A percentile compares a stretch with the other conserved stretches of the same genome.
These are phyloP conservation scores for Drosophila affinis DNA, from an alignment of 2,888 invertebrate species.

Conservation along the genomic window DNA sequence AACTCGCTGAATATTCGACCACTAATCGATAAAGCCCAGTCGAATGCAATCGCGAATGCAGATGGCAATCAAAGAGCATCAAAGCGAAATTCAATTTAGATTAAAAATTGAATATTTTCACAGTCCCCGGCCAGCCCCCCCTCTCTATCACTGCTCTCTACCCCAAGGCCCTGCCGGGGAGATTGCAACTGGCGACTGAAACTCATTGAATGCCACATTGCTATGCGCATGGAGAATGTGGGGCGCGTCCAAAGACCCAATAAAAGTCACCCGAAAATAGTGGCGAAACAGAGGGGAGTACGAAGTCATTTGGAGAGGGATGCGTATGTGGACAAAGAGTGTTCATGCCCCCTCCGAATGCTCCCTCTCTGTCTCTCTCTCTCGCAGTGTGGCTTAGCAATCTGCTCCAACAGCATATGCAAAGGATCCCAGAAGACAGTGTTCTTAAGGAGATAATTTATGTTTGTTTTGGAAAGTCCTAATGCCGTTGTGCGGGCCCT, in stretches of 20 bases:
- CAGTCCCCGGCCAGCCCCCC: neutral
- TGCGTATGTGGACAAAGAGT: no score
- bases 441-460: slow-evolving; percentile 52
- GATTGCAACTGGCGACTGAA: slow-evolving; percentile 37
- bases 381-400: no score
- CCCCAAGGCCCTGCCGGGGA: neutral
- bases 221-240: slow-evolving; percentile 51
- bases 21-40: neutral
- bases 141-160: no score
- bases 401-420: no score
- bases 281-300: slow-evolving; percentile 5
- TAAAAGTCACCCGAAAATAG: slow-evolving; percentile 9
- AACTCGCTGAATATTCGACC: no score
- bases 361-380: no score
- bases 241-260: neutral
- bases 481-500: slow-evolving; percentile 18
- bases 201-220: slow-evolving; percentile 54
- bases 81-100: slow-evolving; percentile 12
- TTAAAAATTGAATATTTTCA: slow-evolving; percentile 10
- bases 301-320: neutral
- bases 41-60: slow-evolving; percentile 19
- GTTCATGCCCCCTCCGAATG: no score
- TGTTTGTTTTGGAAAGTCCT: slow-evolving; percentile 55
- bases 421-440: neutral
- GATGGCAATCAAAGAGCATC: slow-evolving; percentile 7